Conservation (phyloP, 1,140 invertebrate species). For the Chionoecetes opilio region DNA sequence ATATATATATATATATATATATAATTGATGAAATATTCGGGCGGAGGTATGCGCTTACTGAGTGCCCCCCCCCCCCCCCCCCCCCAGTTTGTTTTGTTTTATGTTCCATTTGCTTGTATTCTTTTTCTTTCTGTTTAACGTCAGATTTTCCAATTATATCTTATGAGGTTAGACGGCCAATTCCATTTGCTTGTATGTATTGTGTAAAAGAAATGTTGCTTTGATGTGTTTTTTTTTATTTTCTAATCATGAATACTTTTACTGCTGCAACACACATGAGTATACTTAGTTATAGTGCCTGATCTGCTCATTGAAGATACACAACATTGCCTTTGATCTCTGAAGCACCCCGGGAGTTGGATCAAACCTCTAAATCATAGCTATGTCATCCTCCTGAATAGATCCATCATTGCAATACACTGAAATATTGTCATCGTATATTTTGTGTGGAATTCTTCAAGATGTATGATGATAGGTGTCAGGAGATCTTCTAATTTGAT, state of each 20-base stretch:
- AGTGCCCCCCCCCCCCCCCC: no score
- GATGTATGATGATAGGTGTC: no score
- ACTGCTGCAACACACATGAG: not conserved
- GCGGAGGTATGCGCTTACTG: no score
- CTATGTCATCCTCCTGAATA: not conserved
- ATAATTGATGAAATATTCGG: no score
- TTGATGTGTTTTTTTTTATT: not conserved
- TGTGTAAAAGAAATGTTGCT: not conserved
- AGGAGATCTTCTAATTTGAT: no score
- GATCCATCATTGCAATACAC: not conserved
- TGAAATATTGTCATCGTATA: no score
- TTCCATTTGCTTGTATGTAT: not conserved
- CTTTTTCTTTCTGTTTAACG: no score
- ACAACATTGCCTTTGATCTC: not conserved
- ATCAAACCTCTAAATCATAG: not conserved
- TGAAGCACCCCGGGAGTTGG: not conserved
- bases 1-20: no score
- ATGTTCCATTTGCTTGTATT: not conserved
- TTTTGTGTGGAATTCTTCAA: no score
- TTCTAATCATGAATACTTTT: not conserved
- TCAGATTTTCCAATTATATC: no score
- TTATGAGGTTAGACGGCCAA: no score
- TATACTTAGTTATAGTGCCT: not conserved
- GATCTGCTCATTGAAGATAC: not conserved
- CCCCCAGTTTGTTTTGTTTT: no score